phyloP scores from a whole-genome alignment of 2,113 vertebrate species.

The Mesembrinibis cayennensis region DNA sequence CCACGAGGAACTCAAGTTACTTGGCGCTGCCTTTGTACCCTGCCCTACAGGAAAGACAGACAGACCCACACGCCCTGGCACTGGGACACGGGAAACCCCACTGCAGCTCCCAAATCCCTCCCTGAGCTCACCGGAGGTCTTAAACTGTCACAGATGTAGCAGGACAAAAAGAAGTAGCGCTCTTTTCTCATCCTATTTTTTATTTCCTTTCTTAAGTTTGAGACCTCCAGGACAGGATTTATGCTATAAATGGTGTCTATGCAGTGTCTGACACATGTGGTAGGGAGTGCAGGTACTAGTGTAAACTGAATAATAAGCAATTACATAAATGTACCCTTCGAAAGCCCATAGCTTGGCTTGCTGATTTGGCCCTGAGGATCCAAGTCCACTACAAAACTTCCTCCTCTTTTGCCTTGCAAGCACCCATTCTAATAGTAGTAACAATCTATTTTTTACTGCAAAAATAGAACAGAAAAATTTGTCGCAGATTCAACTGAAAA shows the following conservation, averaged over 20 bases:
- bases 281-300: not conserved
- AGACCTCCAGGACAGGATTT: not conserved
- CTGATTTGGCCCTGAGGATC: not conserved
- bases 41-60: not conserved
- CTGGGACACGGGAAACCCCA: fast-evolving
- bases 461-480: not conserved
- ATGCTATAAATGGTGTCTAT: not conserved
- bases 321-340: not conserved
- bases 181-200: not conserved
- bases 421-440: not conserved
- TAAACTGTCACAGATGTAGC: not conserved
- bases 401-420: not conserved
- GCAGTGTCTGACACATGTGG: not conserved
- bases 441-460: not conserved
- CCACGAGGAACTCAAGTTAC: not conserved
- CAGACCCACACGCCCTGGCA: fast-evolving
- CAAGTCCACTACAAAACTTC: not conserved
- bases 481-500: not conserved
- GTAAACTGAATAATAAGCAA: not conserved
- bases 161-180: not conserved
- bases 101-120: not conserved
- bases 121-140: not conserved
- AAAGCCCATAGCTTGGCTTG: not conserved
- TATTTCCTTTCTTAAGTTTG: not conserved
- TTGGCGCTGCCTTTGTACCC: not conserved